Evolutionary conservation across 2,113 vertebrate species (phyloP).

Genomic region (Promerops cafer): DNA sequence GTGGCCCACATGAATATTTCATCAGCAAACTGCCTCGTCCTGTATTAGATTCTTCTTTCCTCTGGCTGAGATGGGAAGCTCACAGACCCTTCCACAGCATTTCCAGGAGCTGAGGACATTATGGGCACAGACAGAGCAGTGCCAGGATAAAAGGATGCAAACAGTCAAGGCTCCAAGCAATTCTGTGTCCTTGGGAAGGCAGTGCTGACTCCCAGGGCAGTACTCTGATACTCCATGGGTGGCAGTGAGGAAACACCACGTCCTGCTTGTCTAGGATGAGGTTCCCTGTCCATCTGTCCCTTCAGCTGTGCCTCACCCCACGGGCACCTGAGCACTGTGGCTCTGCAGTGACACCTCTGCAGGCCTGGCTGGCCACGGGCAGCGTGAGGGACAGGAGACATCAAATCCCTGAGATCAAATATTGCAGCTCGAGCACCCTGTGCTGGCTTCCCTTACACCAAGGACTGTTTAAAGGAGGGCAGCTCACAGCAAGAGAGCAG

Average conservation of each 20-base stretch:
- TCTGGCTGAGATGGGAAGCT: background rate
- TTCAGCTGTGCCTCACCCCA: background rate
- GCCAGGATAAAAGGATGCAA: background rate
- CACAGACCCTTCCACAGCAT: background rate
- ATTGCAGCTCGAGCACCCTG: background rate
- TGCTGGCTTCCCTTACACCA: background rate
- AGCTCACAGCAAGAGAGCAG: background rate
- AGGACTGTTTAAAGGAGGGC: background rate
- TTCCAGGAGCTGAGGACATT: background rate
- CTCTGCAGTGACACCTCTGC: background rate
- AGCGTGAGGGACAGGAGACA: background rate
- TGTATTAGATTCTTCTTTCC: background rate
- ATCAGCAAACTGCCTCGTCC: background rate
- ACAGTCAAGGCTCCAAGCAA: background rate
- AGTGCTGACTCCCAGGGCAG: background rate
- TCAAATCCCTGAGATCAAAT: background rate
- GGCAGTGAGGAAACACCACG: background rate
- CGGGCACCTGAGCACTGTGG: background rate
- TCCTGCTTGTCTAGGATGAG: background rate
- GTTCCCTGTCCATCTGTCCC: background rate
- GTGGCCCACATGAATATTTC: conserved; percentile 37
- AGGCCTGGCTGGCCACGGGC: background rate
- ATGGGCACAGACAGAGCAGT: background rate
- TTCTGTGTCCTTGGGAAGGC: background rate
- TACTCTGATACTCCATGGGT: fast-evolving